phyloP scores from a whole-genome alignment of 2,113 vertebrate species.

The Peromyscus californicus region DNA sequence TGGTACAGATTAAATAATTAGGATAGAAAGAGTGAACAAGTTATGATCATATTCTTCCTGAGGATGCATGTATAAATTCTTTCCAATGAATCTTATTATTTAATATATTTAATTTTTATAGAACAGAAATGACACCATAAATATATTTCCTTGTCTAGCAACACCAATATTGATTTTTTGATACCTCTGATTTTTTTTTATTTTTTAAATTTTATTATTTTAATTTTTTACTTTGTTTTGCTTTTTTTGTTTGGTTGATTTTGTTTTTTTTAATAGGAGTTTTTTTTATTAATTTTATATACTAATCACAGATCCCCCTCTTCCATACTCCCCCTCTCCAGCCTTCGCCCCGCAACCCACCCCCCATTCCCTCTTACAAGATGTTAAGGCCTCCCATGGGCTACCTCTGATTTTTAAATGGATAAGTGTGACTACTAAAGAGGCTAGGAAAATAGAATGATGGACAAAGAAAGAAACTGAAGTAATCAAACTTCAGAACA shows the following conservation, averaged over 20 bases:
- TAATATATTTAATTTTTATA: not conserved
- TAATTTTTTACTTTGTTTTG: too few relatives aligned
- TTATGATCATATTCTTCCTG: not conserved
- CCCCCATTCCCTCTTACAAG: too few relatives aligned
- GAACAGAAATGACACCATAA: not conserved
- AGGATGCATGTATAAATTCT: not conserved
- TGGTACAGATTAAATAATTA: not conserved
- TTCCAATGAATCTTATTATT: not conserved
- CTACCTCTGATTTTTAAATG: not conserved
- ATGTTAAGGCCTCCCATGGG: too few relatives aligned
- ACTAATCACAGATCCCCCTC: too few relatives aligned
- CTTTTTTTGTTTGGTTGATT: too few relatives aligned
- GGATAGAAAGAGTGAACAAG: not conserved
- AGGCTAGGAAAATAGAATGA: not conserved
- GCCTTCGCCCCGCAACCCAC: too few relatives aligned
- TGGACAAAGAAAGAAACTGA: not conserved
- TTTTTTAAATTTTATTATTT: too few relatives aligned
- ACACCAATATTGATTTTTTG: not conserved
- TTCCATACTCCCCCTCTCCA: too few relatives aligned
- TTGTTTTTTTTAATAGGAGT: too few relatives aligned
- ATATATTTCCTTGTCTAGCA: not conserved
- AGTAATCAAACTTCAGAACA: not conserved
- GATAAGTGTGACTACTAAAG: not conserved
- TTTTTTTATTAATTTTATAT: too few relatives aligned
- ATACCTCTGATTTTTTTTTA: not conserved